Evolutionary conservation across 2,888 invertebrate species (phyloP).

Genomic region (Scelioninae gen. 1): DNA sequence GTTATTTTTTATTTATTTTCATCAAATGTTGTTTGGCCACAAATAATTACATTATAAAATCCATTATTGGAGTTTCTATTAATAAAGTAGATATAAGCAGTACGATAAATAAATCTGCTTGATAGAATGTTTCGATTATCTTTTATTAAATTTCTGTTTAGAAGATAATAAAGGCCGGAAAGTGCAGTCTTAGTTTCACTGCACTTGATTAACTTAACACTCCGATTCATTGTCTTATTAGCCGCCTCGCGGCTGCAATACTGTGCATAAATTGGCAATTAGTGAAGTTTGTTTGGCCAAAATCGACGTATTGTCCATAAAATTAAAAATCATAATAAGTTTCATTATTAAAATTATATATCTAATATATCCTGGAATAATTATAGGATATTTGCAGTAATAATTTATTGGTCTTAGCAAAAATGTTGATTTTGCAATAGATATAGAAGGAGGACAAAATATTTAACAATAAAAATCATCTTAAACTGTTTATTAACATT

Average conservation of each 20-base stretch:
- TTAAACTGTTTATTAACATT: no score
- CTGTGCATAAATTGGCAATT: conserved; percentile 33
- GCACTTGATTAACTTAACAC: conserved; percentile 18
- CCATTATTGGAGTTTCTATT: no score
- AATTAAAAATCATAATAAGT: neutral
- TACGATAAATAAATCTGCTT: neutral
- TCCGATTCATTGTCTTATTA: conserved; percentile 34
- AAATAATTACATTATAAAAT: no score
- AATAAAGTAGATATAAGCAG: no score
- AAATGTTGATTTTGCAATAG: no score
- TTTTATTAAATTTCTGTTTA: conserved; percentile 2
- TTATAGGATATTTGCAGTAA: no score
- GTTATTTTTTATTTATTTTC: no score
- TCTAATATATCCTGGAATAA: neutral
- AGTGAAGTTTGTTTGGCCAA: conserved; percentile 14
- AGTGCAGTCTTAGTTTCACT: conserved; percentile 7
- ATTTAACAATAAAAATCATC: no score
- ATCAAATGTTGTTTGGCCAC: no score
- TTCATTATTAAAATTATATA: neutral
- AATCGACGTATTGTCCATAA: conserved; percentile 13
- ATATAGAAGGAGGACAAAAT: no score
- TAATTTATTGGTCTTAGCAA: no score
- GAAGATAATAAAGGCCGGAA: neutral
- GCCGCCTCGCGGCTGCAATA: conserved; percentile 9
- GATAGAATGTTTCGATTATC: neutral